phyloP scores from a whole-genome alignment of 2,113 vertebrate species.

The Colaptes auratus region DNA sequence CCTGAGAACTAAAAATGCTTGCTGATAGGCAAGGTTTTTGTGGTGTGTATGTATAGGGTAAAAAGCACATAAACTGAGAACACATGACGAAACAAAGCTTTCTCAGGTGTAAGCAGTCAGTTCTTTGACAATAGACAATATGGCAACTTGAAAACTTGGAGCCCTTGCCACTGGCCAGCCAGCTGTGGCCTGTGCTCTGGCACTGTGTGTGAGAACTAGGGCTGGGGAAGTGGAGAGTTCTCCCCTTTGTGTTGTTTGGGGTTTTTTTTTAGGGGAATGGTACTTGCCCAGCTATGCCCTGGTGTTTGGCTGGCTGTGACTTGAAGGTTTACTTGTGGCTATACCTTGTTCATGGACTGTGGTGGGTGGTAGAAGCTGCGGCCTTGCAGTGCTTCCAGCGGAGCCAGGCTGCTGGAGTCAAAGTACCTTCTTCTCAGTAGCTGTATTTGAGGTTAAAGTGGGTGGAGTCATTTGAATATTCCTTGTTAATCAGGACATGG shows the following conservation, averaged over 20 bases:
- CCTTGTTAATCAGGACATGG: neutral
- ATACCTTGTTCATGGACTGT: accelerated
- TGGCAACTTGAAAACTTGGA: neutral
- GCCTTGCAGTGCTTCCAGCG: neutral
- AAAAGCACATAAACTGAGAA: neutral
- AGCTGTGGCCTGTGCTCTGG: neutral
- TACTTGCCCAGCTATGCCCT: accelerated
- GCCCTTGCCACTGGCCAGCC: neutral
- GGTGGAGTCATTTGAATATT: conserved; percentile 54
- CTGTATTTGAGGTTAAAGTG: conserved; percentile 32
- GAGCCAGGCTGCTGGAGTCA: neutral
- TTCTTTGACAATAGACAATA: neutral
- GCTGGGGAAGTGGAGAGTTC: neutral
- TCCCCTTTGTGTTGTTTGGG: no score
- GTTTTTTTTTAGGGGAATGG: neutral
- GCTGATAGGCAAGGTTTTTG: neutral
- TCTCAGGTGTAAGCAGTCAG: neutral
- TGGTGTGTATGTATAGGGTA: neutral
- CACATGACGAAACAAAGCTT: neutral
- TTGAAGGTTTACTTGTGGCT: neutral
- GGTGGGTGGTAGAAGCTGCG: neutral
- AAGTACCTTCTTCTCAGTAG: neutral
- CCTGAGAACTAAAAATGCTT: neutral
- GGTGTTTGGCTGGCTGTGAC: neutral
- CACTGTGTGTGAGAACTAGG: accelerated